Percentiles rank a stretch among this genome's conserved stretches.
Evolutionary conservation across 1,140 invertebrate genomes (phyloP).

Genomic region (Drosophila setifemur): DNA sequence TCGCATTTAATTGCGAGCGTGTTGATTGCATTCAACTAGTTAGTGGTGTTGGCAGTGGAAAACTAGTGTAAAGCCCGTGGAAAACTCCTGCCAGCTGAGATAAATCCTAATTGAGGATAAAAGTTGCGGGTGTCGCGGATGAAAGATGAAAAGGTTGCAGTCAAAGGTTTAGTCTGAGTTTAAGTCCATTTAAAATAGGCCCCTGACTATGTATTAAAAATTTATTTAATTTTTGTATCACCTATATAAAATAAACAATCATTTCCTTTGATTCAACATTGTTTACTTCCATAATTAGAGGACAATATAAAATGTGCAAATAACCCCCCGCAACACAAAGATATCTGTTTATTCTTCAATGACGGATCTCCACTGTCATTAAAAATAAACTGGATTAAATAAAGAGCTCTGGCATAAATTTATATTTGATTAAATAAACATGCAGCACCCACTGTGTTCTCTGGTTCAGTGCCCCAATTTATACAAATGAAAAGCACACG

Average conservation of each 20-base stretch:
- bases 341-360: no score
- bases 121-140: conserved; percentile 16
- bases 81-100: conserved; percentile 14
- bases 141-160: conserved; percentile 20
- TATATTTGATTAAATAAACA: neutral
- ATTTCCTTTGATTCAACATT: no score
- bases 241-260: no score
- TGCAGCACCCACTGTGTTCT: conserved; percentile 10
- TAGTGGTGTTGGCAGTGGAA: conserved; percentile 3
- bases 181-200: neutral
- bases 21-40: conserved; percentile 65
- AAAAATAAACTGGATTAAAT: no score
- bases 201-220: no score
- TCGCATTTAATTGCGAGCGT: conserved; percentile 39
- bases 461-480: conserved; percentile 42
- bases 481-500: neutral
- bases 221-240: no score
- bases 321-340: no score
- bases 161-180: neutral
- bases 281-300: no score
- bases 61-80: conserved; percentile 24
- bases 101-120: conserved; percentile 32
- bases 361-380: no score
- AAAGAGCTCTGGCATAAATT: neutral
- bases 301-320: no score